Conservation (phyloP, 2,113 vertebrate genomes). For the Mustela nigripes region DNA sequence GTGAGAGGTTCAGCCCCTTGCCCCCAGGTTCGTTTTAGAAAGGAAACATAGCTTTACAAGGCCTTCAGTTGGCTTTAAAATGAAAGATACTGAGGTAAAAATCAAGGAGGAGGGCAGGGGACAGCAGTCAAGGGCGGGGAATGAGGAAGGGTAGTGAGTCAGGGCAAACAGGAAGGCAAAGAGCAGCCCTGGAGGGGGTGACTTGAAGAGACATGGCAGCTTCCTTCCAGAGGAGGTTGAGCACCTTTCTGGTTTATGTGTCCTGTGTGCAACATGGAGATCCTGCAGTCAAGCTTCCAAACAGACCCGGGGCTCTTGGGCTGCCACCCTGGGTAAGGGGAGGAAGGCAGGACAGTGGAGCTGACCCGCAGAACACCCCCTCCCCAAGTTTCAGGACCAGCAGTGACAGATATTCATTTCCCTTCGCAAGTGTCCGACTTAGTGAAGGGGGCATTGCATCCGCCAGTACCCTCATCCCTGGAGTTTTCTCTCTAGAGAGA, state of each 20-base stretch:
- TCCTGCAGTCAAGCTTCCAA: conserved; percentile 68
- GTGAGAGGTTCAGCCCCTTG: conserved; percentile 85
- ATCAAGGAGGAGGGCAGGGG: conserved; percentile 73
- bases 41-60: conserved; percentile 85
- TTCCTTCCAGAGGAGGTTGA: conserved; percentile 82
- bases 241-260: conserved; percentile 81
- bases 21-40: conserved; percentile 81
- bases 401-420: conserved; percentile 48
- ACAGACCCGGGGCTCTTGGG: conserved; percentile 74
- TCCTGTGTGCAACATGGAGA: conserved; percentile 73
- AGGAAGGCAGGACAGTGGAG: conserved; percentile 66
- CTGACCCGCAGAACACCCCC: conserved; percentile 72
- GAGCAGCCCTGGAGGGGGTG: conserved; percentile 83
- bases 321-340: conserved; percentile 68
- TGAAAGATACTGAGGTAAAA: conserved; percentile 86
- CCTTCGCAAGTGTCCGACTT: conserved; percentile 76
- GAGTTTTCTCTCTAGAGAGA: conserved; percentile 25
- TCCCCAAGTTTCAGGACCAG: conserved; percentile 71
- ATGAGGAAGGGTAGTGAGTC: conserved; percentile 20
- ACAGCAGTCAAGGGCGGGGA: conserved; percentile 56
- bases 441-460: conserved; percentile 78
- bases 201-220: conserved; percentile 82
- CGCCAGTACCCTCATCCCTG: conserved; percentile 77
- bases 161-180: conserved; percentile 73
- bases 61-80: conserved; percentile 88